Evolutionary conservation across 2,797 vertebrate genomes (phyloP).

Genomic region (Spheniscus humboldti): DNA sequence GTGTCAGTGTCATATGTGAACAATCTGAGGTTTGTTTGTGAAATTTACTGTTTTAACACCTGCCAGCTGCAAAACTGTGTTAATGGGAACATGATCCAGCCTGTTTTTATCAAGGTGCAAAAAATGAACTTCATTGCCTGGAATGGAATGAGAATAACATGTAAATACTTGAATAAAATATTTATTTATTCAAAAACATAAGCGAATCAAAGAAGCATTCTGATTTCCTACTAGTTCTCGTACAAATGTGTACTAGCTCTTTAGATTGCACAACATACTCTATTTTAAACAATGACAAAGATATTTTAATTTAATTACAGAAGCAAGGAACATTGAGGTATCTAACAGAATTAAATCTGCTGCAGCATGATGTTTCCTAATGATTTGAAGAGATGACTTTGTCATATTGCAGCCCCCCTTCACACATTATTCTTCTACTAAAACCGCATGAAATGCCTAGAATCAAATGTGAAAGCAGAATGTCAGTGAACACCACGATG

Average conservation of each 20-base stretch:
- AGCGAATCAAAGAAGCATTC: neutral
- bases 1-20: conserved; percentile 76
- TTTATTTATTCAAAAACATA: conserved; percentile 5
- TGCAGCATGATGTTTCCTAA: conserved; percentile 3
- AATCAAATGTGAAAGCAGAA: neutral
- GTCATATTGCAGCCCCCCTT: neutral
- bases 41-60: conserved; percentile 85
- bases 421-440: neutral
- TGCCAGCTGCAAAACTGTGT: conserved; percentile 85
- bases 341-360: neutral
- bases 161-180: neutral
- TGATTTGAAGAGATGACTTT: neutral
- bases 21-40: conserved; percentile 73
- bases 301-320: neutral
- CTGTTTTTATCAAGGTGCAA: conserved; percentile 87
- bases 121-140: conserved; percentile 86
- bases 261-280: neutral
- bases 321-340: neutral
- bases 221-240: neutral
- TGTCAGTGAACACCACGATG: neutral
- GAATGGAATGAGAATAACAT: conserved; percentile 41
- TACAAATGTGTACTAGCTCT: conserved; percentile 7
- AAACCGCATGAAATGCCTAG: neutral
- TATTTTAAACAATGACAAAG: neutral
- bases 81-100: conserved; percentile 90